Evolutionary conservation across 2,888 invertebrate species (phyloP).

Genomic region (Perdita meconis): DNA sequence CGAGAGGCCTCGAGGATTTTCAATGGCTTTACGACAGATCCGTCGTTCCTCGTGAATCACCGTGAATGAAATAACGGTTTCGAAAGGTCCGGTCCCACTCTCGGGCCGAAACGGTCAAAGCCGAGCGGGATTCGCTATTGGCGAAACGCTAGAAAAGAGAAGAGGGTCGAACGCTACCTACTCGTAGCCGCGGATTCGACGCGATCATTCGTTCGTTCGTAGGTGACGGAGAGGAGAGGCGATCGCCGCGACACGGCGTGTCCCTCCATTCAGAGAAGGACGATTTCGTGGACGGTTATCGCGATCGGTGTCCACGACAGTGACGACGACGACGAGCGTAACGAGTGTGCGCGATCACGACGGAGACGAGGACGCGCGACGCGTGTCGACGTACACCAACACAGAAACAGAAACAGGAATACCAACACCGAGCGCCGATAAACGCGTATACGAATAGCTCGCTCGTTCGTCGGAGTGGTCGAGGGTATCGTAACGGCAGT

Average conservation of each 20-base stretch:
- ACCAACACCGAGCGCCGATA: background rate
- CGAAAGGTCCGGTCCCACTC: background rate
- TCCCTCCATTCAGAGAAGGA: background rate
- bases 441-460: background rate
- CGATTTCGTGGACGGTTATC: background rate
- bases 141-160: background rate
- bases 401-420: slow-evolving; percentile 3
- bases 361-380: background rate
- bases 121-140: background rate
- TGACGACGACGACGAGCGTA: background rate
- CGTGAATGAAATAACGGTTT: background rate
- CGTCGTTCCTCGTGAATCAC: too few relatives aligned
- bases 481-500: slow-evolving; percentile 15
- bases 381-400: background rate
- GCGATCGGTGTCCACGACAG: background rate
- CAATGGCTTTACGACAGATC: background rate
- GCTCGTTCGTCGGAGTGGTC: slow-evolving; percentile 10
- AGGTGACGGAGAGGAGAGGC: too few relatives aligned
- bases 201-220: background rate
- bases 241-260: too few relatives aligned
- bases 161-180: background rate
- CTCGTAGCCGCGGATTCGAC: background rate
- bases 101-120: background rate
- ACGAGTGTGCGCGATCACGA: background rate
- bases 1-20: too few relatives aligned